Conservation (phyloP, 1,140 invertebrate species). For the Lysiphlebus fabarum region DNA sequence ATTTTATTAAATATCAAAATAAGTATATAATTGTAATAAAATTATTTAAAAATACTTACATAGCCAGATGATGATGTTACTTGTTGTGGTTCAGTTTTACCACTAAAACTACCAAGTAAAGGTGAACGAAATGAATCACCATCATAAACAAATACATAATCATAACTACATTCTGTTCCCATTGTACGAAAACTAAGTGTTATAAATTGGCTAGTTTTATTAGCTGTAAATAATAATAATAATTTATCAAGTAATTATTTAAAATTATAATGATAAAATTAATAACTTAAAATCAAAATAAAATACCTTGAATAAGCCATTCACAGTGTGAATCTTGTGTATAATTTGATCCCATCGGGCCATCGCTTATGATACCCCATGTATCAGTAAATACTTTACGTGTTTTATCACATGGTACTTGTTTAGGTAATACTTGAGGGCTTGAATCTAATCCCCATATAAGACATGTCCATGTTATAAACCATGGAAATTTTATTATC, state of each 20-base stretch:
- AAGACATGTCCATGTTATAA: conserved; percentile 48
- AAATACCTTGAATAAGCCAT: conserved; percentile 89
- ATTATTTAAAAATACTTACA: too few species aligned
- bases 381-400: conserved; percentile 73
- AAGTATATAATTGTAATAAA: too few species aligned
- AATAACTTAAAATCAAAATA: conserved; percentile 6
- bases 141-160: conserved; percentile 94
- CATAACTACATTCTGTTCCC: conserved; percentile 94
- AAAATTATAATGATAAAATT: conserved; percentile 9
- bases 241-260: conserved; percentile 6
- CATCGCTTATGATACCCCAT: conserved; percentile 86
- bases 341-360: conserved; percentile 81
- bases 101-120: conserved; percentile 87
- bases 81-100: conserved; percentile 83
- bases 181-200: conserved; percentile 80
- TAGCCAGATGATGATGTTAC: conserved; percentile 83
- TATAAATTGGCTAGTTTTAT: conserved; percentile 78
- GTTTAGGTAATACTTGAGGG: conserved; percentile 47
- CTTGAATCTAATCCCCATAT: conserved; percentile 42
- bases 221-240: conserved; percentile 58
- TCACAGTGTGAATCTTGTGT: conserved; percentile 91
- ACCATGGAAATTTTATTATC: conserved; percentile 43
- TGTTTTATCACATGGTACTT: conserved; percentile 72
- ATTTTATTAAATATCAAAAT: too few species aligned
- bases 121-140: conserved; percentile 86